Evolutionary conservation across 2,113 vertebrate species (phyloP).

Genomic region (Nerophis ophidion): DNA sequence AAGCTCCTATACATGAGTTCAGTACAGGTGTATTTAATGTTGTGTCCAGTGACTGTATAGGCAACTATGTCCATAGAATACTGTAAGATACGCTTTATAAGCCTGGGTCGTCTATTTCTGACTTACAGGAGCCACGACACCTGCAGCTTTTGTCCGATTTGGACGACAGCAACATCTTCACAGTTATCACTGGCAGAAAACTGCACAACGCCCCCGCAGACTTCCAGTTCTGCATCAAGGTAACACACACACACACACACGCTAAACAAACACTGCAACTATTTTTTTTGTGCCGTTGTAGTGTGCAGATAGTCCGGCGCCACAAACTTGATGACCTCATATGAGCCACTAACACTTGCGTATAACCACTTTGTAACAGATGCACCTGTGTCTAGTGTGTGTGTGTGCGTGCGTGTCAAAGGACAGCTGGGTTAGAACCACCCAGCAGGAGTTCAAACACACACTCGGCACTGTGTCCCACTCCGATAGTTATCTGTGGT

Average conservation of each 20-base stretch:
- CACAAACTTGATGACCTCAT: neutral
- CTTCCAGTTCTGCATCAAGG: constrained; percentile 91
- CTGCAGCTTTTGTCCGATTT: constrained; percentile 86
- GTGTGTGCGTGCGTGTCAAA: neutral
- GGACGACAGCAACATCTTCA: constrained; percentile 86
- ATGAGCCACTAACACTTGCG: neutral
- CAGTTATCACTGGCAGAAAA: constrained; percentile 78
- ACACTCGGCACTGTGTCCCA: constrained; percentile 31
- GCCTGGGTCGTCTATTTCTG: neutral
- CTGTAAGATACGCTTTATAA: neutral
- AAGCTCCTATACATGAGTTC: too few species aligned
- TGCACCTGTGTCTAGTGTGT: constrained; percentile 1
- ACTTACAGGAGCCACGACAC: constrained; percentile 83
- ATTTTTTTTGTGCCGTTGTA: neutral
- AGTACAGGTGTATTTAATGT: too few species aligned
- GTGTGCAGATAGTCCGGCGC: neutral
- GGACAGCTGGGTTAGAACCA: constrained; percentile 31
- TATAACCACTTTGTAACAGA: constrained; percentile 2
- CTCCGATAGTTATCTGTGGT: constrained; percentile 45
- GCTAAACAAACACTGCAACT: neutral
- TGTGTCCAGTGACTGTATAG: too few species aligned
- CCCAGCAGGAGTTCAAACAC: constrained; percentile 39
- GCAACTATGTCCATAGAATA: neutral
- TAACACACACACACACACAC: constrained; percentile 42
- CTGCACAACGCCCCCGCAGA: constrained; percentile 83